phyloP scores from a whole-genome alignment of 2,888 invertebrate species.

The Dromius quadrimaculatus region DNA sequence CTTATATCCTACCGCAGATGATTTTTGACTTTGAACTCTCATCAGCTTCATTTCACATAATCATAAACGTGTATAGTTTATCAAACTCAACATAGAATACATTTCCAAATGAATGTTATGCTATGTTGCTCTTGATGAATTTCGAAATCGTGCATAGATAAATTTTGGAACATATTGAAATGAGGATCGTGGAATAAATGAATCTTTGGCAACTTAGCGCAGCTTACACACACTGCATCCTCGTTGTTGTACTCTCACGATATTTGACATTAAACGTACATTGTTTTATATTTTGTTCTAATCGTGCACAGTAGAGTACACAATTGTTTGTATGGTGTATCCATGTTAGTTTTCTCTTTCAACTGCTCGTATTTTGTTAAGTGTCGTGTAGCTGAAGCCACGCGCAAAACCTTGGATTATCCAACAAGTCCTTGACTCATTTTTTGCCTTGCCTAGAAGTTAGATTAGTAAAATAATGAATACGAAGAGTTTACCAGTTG shows the following conservation, averaged over 20 bases:
- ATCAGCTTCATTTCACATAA: no score
- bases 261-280: slow-evolving; percentile 50
- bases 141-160: no score
- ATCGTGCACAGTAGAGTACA: slow-evolving; percentile 53
- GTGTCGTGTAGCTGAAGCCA: slow-evolving; percentile 51
- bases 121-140: no score
- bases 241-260: slow-evolving; percentile 51
- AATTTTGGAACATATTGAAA: no score
- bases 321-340: slow-evolving; percentile 49
- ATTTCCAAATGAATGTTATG: no score
- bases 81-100: no score
- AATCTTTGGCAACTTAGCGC: neutral
- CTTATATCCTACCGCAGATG: no score
- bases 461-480: slow-evolving; percentile 16
- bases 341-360: slow-evolving; percentile 51
- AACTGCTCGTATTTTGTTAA: slow-evolving; percentile 52
- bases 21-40: no score
- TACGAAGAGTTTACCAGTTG: slow-evolving; percentile 52
- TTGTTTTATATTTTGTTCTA: slow-evolving; percentile 45
- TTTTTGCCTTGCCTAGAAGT: slow-evolving; percentile 28
- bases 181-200: no score
- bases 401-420: slow-evolving; percentile 22
- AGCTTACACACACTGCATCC: slow-evolving; percentile 44
- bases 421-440: neutral
- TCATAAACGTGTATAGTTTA: no score